Conservation (phyloP, 2,888 invertebrate genomes). For the Folsomia manolachei region DNA sequence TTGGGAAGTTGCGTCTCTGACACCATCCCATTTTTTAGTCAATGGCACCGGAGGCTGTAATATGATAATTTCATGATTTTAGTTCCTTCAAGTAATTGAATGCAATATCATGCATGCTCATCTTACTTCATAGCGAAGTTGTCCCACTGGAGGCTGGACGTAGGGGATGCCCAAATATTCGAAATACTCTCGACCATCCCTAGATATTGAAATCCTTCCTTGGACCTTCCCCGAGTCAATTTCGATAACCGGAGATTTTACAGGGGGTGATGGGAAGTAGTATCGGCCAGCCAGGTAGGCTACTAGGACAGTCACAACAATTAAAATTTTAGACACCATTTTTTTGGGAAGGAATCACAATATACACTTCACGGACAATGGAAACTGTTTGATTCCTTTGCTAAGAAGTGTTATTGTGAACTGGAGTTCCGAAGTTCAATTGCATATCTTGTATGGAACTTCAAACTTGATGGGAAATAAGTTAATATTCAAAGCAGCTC, state of each 20-base stretch:
- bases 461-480: too few species aligned
- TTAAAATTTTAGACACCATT: too few species aligned
- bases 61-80: too few species aligned
- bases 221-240: background rate
- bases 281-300: background rate
- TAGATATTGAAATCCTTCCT: background rate
- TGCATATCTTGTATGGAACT: too few species aligned
- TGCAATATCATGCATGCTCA: background rate
- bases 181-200: constrained; percentile 7
- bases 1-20: background rate
- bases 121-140: background rate
- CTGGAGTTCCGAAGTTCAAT: too few species aligned
- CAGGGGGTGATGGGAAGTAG: background rate
- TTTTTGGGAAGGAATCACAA: too few species aligned
- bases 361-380: too few species aligned
- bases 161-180: constrained; percentile 8
- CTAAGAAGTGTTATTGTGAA: too few species aligned
- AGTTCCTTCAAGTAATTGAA: background rate
- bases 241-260: background rate
- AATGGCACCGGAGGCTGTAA: constrained; percentile 5
- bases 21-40: background rate
- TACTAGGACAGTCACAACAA: too few species aligned
- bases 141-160: background rate
- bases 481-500: too few species aligned
- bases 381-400: too few species aligned